Base-by-base conservation (phyloP, 2,113 vertebrate genomes). In the Boleophthalmus pectinirostris region DNA sequence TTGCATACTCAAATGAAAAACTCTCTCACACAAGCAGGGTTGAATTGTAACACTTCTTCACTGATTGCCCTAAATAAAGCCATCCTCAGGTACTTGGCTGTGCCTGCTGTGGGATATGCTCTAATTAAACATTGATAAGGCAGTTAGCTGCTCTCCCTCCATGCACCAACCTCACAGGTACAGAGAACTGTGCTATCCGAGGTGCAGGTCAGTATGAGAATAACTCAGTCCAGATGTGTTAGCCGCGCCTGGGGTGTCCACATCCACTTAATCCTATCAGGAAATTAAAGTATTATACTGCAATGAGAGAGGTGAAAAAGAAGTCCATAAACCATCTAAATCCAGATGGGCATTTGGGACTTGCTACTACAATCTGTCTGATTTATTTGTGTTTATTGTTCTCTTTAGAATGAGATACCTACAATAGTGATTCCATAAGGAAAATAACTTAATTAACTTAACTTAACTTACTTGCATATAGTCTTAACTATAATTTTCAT, bases 141-240 rank as follows among this genome's bases (percentile, higher is more conserved):
- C 49, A 57, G 69, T 65, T 66, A 75, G 65, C 66, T 77, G 86
- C 75, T 76, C 73, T 74, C 75, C 46, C 54, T 60, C 69, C 12
- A 75, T 64, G 29, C 56, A 45, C n/a, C 38, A 25, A 77, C 81
- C 78, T 79, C 70, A 73, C 20, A 73, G 79, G 16, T 75, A 84
- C 61, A 81, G 67, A 83, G 79, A 72, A 83, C 68, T 75, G 77
- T 69, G 84, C 80, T 78, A 82, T 88, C 88, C 69, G 45, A 35
- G 66, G 60, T 68, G 84, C 69, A 87, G 85, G 88, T 89, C 83
- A 90, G 60, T 68, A 45, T n/a, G 60, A 54, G 64, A 74, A 83
- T 88, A 91, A 90, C 83, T 69, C 58, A 70, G 53, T 80, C 88
- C 89, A 91, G 87, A 89, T 91, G 85, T 77, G 82, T 84, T 72